Evolutionary conservation across 2,888 invertebrate species (phyloP), one percentile per base, ranked within the genome.

Genomic region (Brenthis hecate): DNA sequence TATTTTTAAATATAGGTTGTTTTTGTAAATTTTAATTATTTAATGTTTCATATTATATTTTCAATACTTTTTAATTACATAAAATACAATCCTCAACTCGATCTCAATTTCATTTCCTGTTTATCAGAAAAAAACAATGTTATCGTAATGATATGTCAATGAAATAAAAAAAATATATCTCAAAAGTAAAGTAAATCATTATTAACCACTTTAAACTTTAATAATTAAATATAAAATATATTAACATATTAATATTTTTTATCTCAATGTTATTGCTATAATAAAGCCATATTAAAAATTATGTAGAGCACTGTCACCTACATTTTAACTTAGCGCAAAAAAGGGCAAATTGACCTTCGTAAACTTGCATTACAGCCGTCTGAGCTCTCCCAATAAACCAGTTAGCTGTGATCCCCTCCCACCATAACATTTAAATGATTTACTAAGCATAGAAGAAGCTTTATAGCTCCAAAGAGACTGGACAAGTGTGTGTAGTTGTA

Each of bases 281-380:
- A 4, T 14, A 32, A 32, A 61, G n/a, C 0, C 11, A 32, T 3
- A 50, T 6, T 53, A 54, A 53, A 43, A 8, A 14, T 56, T n/a
- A 48, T 50, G 11, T 62, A 23, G 16, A 16, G 13, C 16, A 50
- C 55, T 58, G 16, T 68, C 62, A 69, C 68, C 68, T 66, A 68
- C 58, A 63, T 68, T 71, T 43, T 68, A 66, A 55, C 48, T 56
- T 43, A 55, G 50, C 28, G 56, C 63, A 55, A 64, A 65, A 78
- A 74, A 83, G 82, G 80, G 77, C 74, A 81, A 83, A 84, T 85
- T 86, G 82, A 84, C 86, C 85, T 88, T 87, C 82, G 83, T 81
- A 82, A 19, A 83, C 83, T 86, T 85, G 83, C 82, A 82, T 85
- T 85, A 85, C 78, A 81, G 78, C 76, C 78, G 85, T 85, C 87